Base-by-base conservation (phyloP, 2,113 vertebrate species). In the Sturnus vulgaris region DNA sequence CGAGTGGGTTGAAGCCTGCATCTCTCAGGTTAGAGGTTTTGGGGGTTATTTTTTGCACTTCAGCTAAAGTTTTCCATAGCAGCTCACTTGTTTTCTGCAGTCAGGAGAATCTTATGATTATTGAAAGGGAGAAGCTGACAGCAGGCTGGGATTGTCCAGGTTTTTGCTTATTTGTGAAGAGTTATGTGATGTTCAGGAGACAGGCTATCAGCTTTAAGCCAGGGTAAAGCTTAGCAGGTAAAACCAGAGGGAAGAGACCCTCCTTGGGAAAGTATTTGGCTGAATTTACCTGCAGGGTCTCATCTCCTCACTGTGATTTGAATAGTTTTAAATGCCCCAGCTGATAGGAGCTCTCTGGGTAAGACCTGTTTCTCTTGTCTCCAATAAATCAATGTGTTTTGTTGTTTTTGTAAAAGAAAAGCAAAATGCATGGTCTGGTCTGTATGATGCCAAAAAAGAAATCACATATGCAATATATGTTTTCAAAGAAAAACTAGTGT, bases 391-490 rank as follows among this genome's bases (percentile, higher is more conserved):
- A 76, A 60, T 56, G 49, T 89, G 35, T 85, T 85, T 56, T 82
- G 19, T 64, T 82, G 35, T 84, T 90, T 91, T 91, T 96, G 79
- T 87, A 50, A 82, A 91, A 72, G 64, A 92, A 73, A 77, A 90
- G 35, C 42, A 23, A 84, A 75, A 63, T 77, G 44, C 40, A 46
- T 84, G 59, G n/a, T 92, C 37, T 84, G 52, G 56, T 95, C 63
- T 92, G 76, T 86, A 49, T 92, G 47, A 66, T 96, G 78, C 93
- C 73, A 92, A 96, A 97, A 86, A 88, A 77, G 75, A 63, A 55
- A 50, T 60, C 78, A 57, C 49, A 16, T 75, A 92, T 86, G 76
- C 81, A 95, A 94, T 94, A 92, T 57, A 95, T 56, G 20, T 91
- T 55, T 95, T 93, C 64, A 92, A 91, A 85, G 69, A 42, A 89